These are phyloP conservation scores for Sicus ferrugineus DNA, from an alignment of 2,888 invertebrate species.

Conservation along the genomic window DNA sequence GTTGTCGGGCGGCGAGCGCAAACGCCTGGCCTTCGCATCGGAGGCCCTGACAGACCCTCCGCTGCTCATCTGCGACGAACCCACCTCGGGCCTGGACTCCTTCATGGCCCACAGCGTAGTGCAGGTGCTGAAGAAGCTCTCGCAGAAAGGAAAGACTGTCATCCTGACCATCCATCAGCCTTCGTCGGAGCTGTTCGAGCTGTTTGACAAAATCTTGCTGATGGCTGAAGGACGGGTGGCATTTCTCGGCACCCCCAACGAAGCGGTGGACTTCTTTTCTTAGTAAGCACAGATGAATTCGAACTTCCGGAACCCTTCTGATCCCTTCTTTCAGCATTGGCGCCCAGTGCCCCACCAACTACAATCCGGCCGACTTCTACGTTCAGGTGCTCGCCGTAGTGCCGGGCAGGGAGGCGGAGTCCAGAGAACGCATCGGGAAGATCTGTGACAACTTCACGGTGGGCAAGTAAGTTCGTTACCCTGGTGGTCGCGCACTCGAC, in stretches of 20 bases:
- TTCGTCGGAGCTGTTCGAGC: constrained; percentile 86
- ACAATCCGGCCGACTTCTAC: constrained; percentile 94
- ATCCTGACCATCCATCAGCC: constrained; percentile 96
- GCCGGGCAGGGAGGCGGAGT: constrained; percentile 83
- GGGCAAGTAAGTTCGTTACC: constrained; percentile 49
- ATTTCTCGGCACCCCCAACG: constrained; percentile 81
- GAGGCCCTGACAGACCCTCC: constrained; percentile 95
- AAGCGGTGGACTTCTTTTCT: constrained; percentile 82
- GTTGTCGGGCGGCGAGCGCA: constrained; percentile 96
- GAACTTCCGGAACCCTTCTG: constrained; percentile 2
- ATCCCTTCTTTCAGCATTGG: constrained; percentile 70
- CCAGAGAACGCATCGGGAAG: constrained; percentile 78
- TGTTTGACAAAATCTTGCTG: constrained; percentile 88
- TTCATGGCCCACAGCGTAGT: constrained; percentile 96
- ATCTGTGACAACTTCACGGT: constrained; percentile 78
- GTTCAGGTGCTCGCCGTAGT: constrained; percentile 88
- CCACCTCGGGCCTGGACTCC: constrained; percentile 95
- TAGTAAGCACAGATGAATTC: constrained; percentile 68
- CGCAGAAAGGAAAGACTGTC: constrained; percentile 86
- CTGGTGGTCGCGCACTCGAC: not conserved
- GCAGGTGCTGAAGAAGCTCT: constrained; percentile 78
- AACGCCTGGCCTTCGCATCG: constrained; percentile 94
- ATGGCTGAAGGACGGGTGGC: constrained; percentile 93
- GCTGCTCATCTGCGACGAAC: constrained; percentile 96
- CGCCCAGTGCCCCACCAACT: constrained; percentile 85